Evolutionary conservation across 2,797 vertebrate species (phyloP).

Genomic region (Myotis findleyi): DNA sequence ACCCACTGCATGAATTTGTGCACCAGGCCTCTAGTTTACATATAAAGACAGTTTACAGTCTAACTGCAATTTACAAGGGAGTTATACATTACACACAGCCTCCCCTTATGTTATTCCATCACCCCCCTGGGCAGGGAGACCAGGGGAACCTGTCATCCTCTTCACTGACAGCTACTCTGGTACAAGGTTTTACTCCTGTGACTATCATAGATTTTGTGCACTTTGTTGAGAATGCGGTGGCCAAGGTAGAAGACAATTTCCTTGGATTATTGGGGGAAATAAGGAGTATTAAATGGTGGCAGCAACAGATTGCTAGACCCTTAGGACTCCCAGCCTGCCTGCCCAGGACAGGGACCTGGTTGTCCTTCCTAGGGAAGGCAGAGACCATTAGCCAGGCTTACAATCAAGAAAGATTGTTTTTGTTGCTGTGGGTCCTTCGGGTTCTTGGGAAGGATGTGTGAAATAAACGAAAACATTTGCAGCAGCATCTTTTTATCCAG

Average conservation of each 20-base stretch:
- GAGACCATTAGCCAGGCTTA: neutral
- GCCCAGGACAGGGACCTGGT: neutral
- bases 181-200: neutral
- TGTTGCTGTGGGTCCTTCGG: neutral
- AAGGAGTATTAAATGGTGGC: neutral
- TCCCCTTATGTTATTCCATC: neutral
- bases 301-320: neutral
- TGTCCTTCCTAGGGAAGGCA: neutral
- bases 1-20: too few relatives aligned
- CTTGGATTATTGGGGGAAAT: neutral
- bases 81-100: neutral
- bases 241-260: neutral
- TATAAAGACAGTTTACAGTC: neutral
- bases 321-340: neutral
- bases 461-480: neutral
- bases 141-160: too few relatives aligned
- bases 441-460: neutral
- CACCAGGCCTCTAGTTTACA: neutral
- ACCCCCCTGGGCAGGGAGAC: fast-evolving
- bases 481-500: neutral
- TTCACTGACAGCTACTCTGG: neutral
- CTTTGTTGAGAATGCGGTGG: neutral
- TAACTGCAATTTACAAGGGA: neutral
- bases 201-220: neutral
- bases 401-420: neutral